A percentile compares a stretch with the other conserved stretches of the same genome.
These are phyloP conservation scores for Pterois miles DNA, from an alignment of 2,797 vertebrate genomes.

Conservation along the genomic window DNA sequence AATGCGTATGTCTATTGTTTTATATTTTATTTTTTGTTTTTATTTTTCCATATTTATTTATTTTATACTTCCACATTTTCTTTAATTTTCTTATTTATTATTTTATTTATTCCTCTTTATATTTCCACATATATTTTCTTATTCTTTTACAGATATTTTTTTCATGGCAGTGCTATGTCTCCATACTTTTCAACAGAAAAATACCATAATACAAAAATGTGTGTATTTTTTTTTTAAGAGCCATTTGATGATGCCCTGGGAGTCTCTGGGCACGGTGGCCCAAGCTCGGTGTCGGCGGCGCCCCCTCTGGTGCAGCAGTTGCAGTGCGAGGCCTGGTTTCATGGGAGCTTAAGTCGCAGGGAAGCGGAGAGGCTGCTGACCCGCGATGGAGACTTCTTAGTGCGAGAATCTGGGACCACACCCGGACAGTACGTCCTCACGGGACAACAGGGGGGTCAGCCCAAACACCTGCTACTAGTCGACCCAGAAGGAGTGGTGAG, in stretches of 20 bases:
- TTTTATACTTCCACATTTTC: too few species aligned
- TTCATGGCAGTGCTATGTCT: too few species aligned
- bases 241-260: conserved; percentile 95
- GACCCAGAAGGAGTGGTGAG: conserved; percentile 99
- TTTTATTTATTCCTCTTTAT: too few species aligned
- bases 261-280: conserved; percentile 72
- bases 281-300: conserved; percentile 68
- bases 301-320: conserved; percentile 94
- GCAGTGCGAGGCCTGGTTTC: conserved; percentile 93
- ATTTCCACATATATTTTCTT: too few species aligned
- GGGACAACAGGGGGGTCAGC: conserved; percentile 92
- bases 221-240: conserved; percentile 77
- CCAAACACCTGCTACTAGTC: conserved; percentile 95
- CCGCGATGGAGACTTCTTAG: conserved; percentile 95
- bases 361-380: conserved; percentile 93
- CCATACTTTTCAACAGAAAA: not conserved
- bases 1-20: too few species aligned
- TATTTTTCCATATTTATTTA: too few species aligned
- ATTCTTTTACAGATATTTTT: too few species aligned
- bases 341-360: conserved; percentile 91
- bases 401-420: conserved; percentile 95
- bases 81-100: too few species aligned
- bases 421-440: conserved; percentile 97
- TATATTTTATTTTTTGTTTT: too few species aligned
- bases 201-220: not conserved